phyloP scores from a whole-genome alignment of 1,140 invertebrate species.

The Neomicropteryx cornuta region DNA sequence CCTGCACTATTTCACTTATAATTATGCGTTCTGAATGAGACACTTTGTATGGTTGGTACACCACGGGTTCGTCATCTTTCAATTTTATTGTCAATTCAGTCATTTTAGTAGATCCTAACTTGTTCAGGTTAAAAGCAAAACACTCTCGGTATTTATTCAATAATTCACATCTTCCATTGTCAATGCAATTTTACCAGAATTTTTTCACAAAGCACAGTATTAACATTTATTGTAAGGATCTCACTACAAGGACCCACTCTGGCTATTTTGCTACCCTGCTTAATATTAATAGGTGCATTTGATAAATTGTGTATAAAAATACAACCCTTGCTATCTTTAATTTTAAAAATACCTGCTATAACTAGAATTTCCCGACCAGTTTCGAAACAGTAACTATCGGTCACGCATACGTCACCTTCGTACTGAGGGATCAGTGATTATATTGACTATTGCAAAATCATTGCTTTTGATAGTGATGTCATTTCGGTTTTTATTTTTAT shows the following conservation, averaged over 20 bases:
- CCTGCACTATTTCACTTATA: slow-evolving; percentile 20
- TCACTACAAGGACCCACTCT: not conserved
- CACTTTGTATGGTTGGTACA: slow-evolving; percentile 18
- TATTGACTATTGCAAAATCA: not conserved
- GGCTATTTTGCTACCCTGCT: not conserved
- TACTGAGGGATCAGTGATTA: not conserved
- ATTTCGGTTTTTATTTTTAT: slow-evolving; percentile 1
- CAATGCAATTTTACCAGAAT: not conserved
- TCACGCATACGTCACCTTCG: slow-evolving; percentile 4
- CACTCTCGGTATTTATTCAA: slow-evolving; percentile 13
- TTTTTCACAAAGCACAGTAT: not conserved
- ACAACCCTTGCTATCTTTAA: not conserved
- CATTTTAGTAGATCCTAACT: slow-evolving; percentile 12
- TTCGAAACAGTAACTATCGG: slow-evolving; percentile 1
- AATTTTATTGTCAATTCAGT: slow-evolving; percentile 15
- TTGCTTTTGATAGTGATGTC: not conserved
- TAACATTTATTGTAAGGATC: not conserved
- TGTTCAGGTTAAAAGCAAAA: slow-evolving; percentile 13
- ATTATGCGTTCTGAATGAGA: slow-evolving; percentile 16
- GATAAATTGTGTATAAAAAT: no score
- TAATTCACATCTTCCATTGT: not conserved
- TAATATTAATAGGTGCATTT: not conserved
- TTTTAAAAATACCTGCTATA: slow-evolving; percentile 1
- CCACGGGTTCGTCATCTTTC: slow-evolving; percentile 19
- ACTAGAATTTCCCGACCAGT: not conserved